A percentile compares a stretch with the other conserved stretches of the same genome.
phyloP scores from a whole-genome alignment of 2,888 invertebrate genomes.

The Drosophila austrosaltans region DNA sequence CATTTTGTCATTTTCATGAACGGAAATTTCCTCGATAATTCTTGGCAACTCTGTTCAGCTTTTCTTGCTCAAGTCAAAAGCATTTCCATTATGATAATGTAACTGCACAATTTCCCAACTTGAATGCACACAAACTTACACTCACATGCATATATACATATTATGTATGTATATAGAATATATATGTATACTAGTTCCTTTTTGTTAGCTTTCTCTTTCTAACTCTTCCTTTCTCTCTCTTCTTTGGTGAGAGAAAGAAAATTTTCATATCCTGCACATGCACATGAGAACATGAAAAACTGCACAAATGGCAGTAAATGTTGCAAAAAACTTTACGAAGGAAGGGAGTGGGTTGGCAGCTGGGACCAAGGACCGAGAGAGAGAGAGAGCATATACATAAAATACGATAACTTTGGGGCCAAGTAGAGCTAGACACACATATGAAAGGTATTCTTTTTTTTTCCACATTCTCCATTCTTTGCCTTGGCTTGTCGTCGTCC shows the following conservation, averaged over 20 bases:
- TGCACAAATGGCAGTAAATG: conserved; percentile 78
- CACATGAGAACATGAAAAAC: conserved; percentile 76
- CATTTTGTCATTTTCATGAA: background rate
- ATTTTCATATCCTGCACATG: conserved; percentile 77
- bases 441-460: conserved; percentile 65
- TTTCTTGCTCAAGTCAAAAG: conserved; percentile 59
- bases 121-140: conserved; percentile 49
- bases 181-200: background rate
- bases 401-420: conserved; percentile 74
- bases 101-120: conserved; percentile 77
- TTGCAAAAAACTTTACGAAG: conserved; percentile 57
- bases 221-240: background rate
- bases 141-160: conserved; percentile 18
- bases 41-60: conserved; percentile 55
- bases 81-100: conserved; percentile 80
- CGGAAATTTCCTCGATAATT: background rate
- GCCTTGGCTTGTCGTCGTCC: conserved; percentile 11
- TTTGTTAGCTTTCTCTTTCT: conserved; percentile 12
- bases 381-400: conserved; percentile 59
- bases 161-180: conserved; percentile 4
- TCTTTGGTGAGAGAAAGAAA: conserved; percentile 52
- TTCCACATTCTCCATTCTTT: background rate
- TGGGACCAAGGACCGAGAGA: conserved; percentile 9
- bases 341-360: conserved; percentile 4
- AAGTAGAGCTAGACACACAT: conserved; percentile 61